Percentiles rank a stretch among this genome's conserved stretches.
Conservation (phyloP, 2,888 invertebrate species). For the Synanthedon formicaeformis region DNA sequence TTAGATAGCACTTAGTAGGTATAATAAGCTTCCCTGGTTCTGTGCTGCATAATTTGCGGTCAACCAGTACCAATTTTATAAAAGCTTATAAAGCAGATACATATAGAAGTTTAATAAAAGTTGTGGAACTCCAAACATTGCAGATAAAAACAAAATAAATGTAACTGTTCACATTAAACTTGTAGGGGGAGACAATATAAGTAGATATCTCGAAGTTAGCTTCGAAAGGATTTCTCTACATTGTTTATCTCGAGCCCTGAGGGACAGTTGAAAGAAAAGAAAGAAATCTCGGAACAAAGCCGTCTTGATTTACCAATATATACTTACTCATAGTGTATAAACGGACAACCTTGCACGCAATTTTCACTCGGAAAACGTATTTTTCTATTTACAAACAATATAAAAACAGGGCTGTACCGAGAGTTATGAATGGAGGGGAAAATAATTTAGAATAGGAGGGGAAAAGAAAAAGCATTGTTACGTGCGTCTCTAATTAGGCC, state of each 20-base stretch:
- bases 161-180: slow-evolving; percentile 21
- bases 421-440: background rate
- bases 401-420: background rate
- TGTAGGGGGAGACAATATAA: slow-evolving; percentile 14
- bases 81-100: no score
- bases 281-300: slow-evolving; percentile 25
- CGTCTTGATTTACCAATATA: slow-evolving; percentile 5
- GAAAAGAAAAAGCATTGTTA: background rate
- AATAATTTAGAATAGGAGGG: background rate
- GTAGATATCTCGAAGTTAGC: slow-evolving; percentile 15
- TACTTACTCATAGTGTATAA: background rate
- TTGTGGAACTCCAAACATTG: no score
- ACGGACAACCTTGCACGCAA: background rate
- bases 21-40: no score
- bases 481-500: no score
- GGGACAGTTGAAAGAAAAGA: slow-evolving; percentile 33
- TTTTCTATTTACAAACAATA: background rate
- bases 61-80: no score
- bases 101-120: no score
- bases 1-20: no score
- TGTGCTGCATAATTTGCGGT: no score
- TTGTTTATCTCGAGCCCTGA: slow-evolving; percentile 44
- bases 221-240: slow-evolving; percentile 24
- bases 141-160: no score
- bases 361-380: background rate